Evolutionary conservation across 2,797 vertebrate genomes (phyloP).

Genomic region (Platyrinchus mystaceus): DNA sequence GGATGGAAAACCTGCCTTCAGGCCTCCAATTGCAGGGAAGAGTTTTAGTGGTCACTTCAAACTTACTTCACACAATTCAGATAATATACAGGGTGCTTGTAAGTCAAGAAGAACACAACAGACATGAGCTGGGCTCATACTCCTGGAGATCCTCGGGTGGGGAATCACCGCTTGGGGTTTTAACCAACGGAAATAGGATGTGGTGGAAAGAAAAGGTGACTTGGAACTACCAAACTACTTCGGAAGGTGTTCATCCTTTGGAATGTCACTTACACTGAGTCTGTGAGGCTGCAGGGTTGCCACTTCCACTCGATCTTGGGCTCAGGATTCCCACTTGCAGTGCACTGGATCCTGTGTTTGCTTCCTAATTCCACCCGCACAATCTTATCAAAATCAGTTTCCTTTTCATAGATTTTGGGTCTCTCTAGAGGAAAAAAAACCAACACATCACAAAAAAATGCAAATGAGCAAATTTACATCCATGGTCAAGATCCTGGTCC

Average conservation of each 20-base stretch:
- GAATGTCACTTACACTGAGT: slow-evolving; percentile 40
- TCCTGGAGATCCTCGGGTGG: background rate
- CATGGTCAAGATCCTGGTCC: fast-evolving
- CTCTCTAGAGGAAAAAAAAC: slow-evolving; percentile 74
- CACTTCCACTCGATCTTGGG: slow-evolving; percentile 84
- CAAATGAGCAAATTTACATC: background rate
- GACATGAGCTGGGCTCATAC: background rate
- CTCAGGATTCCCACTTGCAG: slow-evolving; percentile 74
- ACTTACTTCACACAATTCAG: background rate
- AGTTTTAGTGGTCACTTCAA: background rate
- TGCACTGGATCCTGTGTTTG: slow-evolving; percentile 82
- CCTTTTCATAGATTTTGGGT: slow-evolving; percentile 86
- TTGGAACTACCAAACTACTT: background rate
- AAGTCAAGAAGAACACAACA: background rate
- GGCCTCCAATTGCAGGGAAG: background rate
- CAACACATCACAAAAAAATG: background rate
- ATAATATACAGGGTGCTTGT: background rate
- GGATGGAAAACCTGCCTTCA: background rate
- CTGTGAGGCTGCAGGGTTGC: slow-evolving; percentile 66
- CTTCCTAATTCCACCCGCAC: slow-evolving; percentile 62
- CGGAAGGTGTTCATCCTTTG: fast-evolving
- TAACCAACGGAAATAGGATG: background rate
- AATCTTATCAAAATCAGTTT: slow-evolving; percentile 67
- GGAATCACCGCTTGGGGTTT: background rate
- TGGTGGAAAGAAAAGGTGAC: background rate